phyloP scores from a whole-genome alignment of 2,797 vertebrate genomes.

The Hozukius guyotensis region DNA sequence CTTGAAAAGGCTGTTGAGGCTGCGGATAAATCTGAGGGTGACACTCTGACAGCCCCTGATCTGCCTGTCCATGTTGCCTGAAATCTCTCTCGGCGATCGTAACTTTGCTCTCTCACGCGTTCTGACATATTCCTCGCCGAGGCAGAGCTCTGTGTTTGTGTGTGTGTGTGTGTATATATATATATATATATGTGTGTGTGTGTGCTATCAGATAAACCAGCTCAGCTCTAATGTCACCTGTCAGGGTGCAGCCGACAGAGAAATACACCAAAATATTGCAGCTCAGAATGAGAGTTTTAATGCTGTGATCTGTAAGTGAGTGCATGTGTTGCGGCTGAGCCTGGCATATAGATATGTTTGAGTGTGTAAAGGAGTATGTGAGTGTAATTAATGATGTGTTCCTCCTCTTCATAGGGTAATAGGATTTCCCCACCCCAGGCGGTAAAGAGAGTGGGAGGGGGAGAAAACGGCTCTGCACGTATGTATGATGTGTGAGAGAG shows the following conservation, averaged over 20 bases:
- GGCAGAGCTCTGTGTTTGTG: not conserved
- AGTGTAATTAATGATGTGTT: constrained; percentile 92
- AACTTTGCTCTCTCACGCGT: constrained; percentile 48
- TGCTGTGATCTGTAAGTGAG: constrained; percentile 14
- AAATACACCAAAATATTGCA: constrained; percentile 38
- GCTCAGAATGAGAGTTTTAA: constrained; percentile 35
- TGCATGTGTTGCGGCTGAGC: constrained; percentile 48
- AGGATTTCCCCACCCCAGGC: constrained; percentile 92
- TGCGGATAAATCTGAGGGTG: constrained; percentile 64
- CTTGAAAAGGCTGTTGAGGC: constrained; percentile 70
- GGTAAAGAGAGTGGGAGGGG: constrained; percentile 61
- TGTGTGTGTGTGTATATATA: not conserved
- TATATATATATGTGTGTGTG: not conserved
- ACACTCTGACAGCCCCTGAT: constrained; percentile 72
- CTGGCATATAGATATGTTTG: constrained; percentile 65
- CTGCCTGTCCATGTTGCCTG: constrained; percentile 67
- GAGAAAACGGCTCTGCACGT: constrained; percentile 19
- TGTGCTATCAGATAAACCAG: constrained; percentile 49
- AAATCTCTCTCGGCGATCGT: constrained; percentile 69
- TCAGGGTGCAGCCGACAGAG: constrained; percentile 48
- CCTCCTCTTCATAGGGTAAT: constrained; percentile 87
- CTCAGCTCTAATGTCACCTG: constrained; percentile 55
- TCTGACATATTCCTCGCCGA: constrained; percentile 47
- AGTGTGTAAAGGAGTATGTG: constrained; percentile 75
- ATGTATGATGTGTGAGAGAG: constrained; percentile 41